Conservation (phyloP, 30 jellyfish, hydroid and myxozoan genomes). For the Pelagia noctiluca region DNA sequence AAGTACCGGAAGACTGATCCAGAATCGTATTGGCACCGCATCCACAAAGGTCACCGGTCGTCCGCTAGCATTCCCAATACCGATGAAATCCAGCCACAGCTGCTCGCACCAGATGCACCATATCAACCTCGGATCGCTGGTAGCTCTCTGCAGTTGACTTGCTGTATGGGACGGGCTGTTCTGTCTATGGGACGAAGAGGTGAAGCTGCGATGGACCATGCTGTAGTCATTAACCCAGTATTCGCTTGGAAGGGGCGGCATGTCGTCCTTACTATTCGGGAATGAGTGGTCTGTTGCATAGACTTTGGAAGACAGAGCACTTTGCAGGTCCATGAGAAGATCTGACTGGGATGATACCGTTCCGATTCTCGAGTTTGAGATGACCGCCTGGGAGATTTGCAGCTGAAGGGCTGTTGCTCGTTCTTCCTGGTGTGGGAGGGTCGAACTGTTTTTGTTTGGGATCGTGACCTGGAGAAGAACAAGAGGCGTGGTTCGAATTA, state of each 20-base stretch:
- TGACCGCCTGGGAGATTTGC: conserved; percentile 92
- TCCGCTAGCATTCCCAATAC: conserved; percentile 68
- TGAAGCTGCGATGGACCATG: conserved; percentile 70
- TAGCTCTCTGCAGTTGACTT: conserved; percentile 4
- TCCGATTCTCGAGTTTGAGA: conserved; percentile 93
- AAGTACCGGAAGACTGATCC: conserved; percentile 83
- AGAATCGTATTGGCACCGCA: conserved; percentile 93
- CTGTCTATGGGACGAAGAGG: not conserved
- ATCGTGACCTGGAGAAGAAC: conserved; percentile 62
- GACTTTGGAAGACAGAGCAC: conserved; percentile 74
- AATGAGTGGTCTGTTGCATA: conserved; percentile 66
- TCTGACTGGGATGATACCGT: conserved; percentile 84
- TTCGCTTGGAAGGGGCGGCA: conserved; percentile 76
- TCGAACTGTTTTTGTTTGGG: conserved; percentile 67
- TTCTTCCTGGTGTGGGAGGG: conserved; percentile 70
- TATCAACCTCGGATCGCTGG: conserved; percentile 69
- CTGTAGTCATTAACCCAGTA: conserved; percentile 95
- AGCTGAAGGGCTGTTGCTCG: conserved; percentile 91
- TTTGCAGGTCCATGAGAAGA: conserved; percentile 84
- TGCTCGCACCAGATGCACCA: conserved; percentile 97
- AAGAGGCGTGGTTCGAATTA: no score
- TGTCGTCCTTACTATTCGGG: conserved; percentile 75
- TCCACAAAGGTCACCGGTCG: conserved; percentile 96
- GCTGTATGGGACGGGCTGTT: conserved; percentile 6
- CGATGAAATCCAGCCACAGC: conserved; percentile 92